Conservation (phyloP, 2,888 invertebrate species). For the Pachliopta kotzebuea region DNA sequence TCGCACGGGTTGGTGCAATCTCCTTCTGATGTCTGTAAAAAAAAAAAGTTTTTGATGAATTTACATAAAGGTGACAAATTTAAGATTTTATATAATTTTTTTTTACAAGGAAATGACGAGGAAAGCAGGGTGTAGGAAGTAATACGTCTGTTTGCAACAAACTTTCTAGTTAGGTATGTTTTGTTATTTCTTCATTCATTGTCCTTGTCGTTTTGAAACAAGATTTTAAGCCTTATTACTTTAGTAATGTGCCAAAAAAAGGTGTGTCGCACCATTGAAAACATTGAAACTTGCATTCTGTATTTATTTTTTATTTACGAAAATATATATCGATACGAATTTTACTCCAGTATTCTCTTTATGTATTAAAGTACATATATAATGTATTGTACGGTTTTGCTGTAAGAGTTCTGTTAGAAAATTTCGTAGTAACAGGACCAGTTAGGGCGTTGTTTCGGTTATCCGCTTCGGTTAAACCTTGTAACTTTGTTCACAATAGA, state of each 20-base stretch:
- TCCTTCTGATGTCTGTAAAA: slow-evolving; percentile 84
- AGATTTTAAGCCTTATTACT: no score
- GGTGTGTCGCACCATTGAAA: neutral
- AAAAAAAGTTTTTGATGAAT: neutral
- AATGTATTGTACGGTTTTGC: neutral
- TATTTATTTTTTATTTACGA: neutral
- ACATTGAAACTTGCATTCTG: no score
- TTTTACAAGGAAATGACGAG: no score
- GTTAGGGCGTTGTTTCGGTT: slow-evolving; percentile 25
- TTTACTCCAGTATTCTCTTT: neutral
- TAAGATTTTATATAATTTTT: neutral
- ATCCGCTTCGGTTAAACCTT: slow-evolving; percentile 26
- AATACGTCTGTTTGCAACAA: no score
- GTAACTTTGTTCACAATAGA: slow-evolving; percentile 27
- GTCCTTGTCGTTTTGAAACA: no score
- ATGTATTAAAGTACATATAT: neutral
- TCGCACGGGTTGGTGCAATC: slow-evolving; percentile 96
- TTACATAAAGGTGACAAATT: neutral
- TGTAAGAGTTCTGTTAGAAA: slow-evolving; percentile 6
- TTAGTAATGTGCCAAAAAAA: no score
- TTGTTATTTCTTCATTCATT: no score
- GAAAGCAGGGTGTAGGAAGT: no score
- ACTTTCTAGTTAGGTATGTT: no score
- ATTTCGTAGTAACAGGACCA: slow-evolving; percentile 13
- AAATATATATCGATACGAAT: neutral